A percentile compares a stretch with the other conserved stretches of the same genome.
Evolutionary conservation across 2,888 invertebrate genomes (phyloP).

Genomic region (Volucella inflata): DNA sequence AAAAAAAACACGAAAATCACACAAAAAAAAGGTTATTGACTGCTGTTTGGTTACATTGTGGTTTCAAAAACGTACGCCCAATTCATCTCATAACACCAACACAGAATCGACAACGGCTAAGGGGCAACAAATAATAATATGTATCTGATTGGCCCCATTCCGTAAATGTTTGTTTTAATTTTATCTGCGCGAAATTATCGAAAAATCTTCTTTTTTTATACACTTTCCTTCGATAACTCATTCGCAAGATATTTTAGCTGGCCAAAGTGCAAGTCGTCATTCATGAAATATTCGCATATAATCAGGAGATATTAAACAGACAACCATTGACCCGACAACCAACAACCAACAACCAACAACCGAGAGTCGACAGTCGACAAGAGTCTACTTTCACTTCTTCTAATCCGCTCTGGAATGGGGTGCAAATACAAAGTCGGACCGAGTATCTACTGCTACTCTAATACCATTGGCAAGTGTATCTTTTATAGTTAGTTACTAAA

Average conservation of each 20-base stretch:
- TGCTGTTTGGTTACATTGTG: slow-evolving; percentile 41
- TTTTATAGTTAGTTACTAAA: slow-evolving; percentile 2
- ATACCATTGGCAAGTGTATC: slow-evolving; percentile 22
- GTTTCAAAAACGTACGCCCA: slow-evolving; percentile 42
- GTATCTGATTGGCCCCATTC: slow-evolving; percentile 38
- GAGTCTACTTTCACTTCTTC: slow-evolving; percentile 66
- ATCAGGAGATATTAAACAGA: slow-evolving; percentile 11
- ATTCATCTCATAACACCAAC: slow-evolving; percentile 5
- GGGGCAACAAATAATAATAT: background rate
- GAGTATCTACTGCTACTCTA: background rate
- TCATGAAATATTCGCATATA: slow-evolving; percentile 52
- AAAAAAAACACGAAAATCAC: background rate
- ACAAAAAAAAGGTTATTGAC: slow-evolving; percentile 41
- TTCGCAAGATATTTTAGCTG: slow-evolving; percentile 7
- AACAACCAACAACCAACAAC: no score
- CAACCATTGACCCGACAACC: background rate
- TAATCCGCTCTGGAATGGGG: slow-evolving; percentile 52
- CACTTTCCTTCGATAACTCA: background rate
- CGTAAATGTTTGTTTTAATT: slow-evolving; percentile 32
- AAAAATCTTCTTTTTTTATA: background rate
- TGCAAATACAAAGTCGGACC: slow-evolving; percentile 19
- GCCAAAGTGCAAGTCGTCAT: slow-evolving; percentile 57
- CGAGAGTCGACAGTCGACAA: no score
- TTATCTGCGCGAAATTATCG: slow-evolving; percentile 4
- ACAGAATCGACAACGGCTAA: background rate